Evolutionary conservation across 92 coral and sea anemone species (phyloP), one percentile per base, ranked within the genome.

Genomic region (Phenganax marumi): DNA sequence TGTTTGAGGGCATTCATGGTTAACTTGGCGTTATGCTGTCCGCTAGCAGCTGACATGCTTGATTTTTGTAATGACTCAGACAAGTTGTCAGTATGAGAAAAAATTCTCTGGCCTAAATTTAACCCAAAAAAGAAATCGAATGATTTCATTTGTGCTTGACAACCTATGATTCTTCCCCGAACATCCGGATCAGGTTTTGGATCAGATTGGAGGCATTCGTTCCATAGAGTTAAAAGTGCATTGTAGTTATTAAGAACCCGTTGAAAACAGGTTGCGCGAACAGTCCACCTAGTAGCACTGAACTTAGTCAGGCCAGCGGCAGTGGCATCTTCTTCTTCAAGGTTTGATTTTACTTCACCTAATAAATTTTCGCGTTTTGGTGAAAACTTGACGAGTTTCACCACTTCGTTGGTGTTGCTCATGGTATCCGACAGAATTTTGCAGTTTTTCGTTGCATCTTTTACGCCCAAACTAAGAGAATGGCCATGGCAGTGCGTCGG

Each of bases 401-500:
- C 82, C 70, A 69, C 52, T 57, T 85, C 88, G 55, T 85, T 85
- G 49, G 88, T 84, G 13, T 50, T 72, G 58, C 62, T 80, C 84
- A 85, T 54, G 48, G 90, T 83, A 51, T 72, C 75, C 16, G 90
- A 87, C 64, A 87, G 79, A 23, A 77, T 24, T 87, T 87, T 87
- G 81, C 90, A 74, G 65, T 82, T 86, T 52, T 76, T 76, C 68
- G 83, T 81, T 72, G 68, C 70, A 73, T 90, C 90, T 77, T 87
- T 90, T 17, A 90, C 86, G 53, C 87, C 79, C 23, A 87, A 69
- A 82, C 93, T 90, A 68, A 88, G 73, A 18, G 88, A 90, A 64
- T 90, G 89, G 50, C 89, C 93, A 82, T 88, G 89, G 72, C 91
- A 90, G 78, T 88, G 91, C 58, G 86, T 90, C 70, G 93, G 25